A percentile compares a stretch with the other conserved stretches of the same genome.
Conservation (phyloP, 2,797 vertebrate genomes). For the Menidia menidia region DNA sequence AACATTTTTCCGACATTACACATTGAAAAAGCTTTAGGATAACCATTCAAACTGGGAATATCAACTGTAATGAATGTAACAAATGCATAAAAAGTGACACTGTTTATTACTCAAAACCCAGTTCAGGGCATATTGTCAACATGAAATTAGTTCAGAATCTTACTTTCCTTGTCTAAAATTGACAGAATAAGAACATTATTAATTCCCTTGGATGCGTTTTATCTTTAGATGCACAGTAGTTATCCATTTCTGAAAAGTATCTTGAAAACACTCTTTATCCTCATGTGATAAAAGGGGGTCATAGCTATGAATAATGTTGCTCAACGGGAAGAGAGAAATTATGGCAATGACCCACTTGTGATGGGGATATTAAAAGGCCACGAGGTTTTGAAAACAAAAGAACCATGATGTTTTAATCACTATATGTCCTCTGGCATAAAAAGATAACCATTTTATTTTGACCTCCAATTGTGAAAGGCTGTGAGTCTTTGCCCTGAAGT, state of each 20-base stretch:
- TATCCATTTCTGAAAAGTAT: background rate
- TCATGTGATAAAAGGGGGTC: background rate
- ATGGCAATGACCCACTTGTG: constrained; percentile 16
- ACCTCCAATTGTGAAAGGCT: constrained; percentile 16
- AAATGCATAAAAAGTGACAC: too few relatives aligned
- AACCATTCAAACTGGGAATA: too few relatives aligned
- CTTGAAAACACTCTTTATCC: background rate
- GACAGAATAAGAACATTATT: background rate
- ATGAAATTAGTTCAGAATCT: too few relatives aligned
- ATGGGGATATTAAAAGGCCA: constrained; percentile 14
- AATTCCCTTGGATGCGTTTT: background rate
- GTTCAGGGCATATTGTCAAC: too few relatives aligned
- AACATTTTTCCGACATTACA: too few relatives aligned
- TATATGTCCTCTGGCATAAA: constrained; percentile 3
- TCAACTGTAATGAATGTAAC: too few relatives aligned
- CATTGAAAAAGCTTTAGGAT: too few relatives aligned
- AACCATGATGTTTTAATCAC: constrained; percentile 32
- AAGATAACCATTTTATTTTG: constrained; percentile 24
- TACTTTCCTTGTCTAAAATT: too few relatives aligned
- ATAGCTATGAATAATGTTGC: background rate
- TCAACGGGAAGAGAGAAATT: constrained; percentile 8
- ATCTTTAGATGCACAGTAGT: background rate
- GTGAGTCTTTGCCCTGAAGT: constrained; percentile 19
- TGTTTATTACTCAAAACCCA: too few relatives aligned
- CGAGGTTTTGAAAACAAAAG: constrained; percentile 24